These are phyloP conservation scores for Calonectris borealis DNA, from an alignment of 2,113 vertebrate species.

Conservation along the genomic window DNA sequence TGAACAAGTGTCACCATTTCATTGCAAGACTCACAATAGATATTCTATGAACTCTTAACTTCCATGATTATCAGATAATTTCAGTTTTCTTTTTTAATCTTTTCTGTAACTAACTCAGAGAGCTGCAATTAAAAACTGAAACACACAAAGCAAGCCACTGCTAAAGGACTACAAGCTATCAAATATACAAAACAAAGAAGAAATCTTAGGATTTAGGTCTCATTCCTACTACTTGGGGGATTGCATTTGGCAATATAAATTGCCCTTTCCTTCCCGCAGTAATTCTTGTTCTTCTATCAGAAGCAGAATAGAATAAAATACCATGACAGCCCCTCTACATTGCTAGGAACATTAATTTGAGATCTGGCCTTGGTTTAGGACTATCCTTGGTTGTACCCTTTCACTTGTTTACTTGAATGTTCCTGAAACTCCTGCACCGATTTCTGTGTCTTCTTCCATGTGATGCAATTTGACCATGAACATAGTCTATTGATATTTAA, in stretches of 20 bases:
- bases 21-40: not conserved
- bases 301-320: constrained; percentile 5
- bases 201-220: not conserved
- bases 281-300: not conserved
- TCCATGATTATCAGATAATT: not conserved
- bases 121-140: not conserved
- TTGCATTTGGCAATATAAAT: not conserved
- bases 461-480: not conserved
- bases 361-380: not conserved
- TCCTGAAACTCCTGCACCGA: not conserved
- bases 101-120: not conserved
- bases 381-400: not conserved
- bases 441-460: not conserved
- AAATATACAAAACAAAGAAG: not conserved
- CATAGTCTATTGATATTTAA: not conserved
- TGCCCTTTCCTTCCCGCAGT: not conserved
- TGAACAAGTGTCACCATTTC: not conserved
- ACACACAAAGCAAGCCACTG: not conserved
- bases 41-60: not conserved
- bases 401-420: not conserved
- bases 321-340: not conserved
- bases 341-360: not conserved
- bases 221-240: not conserved
- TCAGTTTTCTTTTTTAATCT: not conserved
- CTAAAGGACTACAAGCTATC: not conserved